Evolutionary conservation across 2,797 vertebrate genomes (phyloP).

Genomic region (Aselliscus stoliczkanus): DNA sequence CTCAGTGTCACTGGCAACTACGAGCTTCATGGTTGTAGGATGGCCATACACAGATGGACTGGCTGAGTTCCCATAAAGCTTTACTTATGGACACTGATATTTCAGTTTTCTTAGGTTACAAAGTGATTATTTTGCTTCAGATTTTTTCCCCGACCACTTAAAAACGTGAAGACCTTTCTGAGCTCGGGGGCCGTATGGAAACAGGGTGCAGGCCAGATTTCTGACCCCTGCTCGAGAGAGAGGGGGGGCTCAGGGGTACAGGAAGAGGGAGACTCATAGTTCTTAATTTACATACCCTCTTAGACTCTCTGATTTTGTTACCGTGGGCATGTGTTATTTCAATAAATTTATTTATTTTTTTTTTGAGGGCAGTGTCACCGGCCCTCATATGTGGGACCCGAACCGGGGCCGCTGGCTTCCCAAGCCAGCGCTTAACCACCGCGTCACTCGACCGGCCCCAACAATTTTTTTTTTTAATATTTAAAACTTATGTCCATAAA

Average conservation of each 20-base stretch:
- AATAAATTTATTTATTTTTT: too few relatives aligned
- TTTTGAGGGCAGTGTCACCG: too few relatives aligned
- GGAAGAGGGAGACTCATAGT: background rate
- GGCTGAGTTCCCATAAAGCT: background rate
- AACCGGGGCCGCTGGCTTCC: too few relatives aligned
- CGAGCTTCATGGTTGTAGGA: fast-evolving
- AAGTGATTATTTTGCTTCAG: background rate
- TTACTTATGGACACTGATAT: too few relatives aligned
- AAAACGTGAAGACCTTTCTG: background rate
- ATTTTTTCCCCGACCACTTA: background rate
- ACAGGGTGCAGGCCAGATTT: background rate
- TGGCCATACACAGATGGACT: fast-evolving
- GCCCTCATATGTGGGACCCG: too few relatives aligned
- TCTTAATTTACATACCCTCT: too few relatives aligned
- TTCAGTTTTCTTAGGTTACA: background rate
- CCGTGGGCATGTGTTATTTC: background rate
- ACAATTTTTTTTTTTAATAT: background rate
- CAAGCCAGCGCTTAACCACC: too few relatives aligned
- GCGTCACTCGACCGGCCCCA: too few relatives aligned
- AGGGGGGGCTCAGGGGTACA: background rate
- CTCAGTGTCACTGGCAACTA: fast-evolving
- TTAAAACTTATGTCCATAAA: background rate
- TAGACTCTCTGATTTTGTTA: background rate
- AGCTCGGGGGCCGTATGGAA: background rate
- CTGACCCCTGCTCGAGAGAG: background rate